These are phyloP conservation scores for Halictus quadricinctus DNA, from an alignment of 2,888 invertebrate genomes.

Conservation along the genomic window DNA sequence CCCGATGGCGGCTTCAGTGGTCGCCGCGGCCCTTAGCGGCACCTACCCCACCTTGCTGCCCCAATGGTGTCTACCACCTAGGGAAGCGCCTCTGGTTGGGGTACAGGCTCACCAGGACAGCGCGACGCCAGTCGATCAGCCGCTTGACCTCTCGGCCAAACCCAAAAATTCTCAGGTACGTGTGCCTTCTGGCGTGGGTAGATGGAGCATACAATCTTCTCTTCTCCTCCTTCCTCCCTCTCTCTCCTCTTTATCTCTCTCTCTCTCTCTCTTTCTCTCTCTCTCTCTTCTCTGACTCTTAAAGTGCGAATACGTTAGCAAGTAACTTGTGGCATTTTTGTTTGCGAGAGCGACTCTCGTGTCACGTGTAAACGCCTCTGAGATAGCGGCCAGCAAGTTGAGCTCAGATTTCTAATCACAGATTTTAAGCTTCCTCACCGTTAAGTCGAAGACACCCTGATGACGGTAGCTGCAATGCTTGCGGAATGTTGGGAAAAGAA, in stretches of 20 bases:
- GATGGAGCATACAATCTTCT: conserved; percentile 14
- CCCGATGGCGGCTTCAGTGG: conserved; percentile 87
- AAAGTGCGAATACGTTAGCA: background rate
- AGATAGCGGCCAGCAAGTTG: background rate
- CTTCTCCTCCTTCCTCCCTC: background rate
- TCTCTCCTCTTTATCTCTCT: background rate
- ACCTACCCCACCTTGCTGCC: conserved; percentile 82
- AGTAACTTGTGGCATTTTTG: background rate
- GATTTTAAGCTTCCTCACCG: no score
- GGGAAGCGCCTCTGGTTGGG: conserved; percentile 83
- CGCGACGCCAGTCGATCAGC: conserved; percentile 86
- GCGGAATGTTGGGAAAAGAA: no score
- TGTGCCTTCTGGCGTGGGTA: conserved; percentile 52
- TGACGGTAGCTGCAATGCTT: no score
- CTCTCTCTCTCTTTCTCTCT: no score
- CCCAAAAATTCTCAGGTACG: conserved; percentile 83
- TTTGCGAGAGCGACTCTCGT: background rate
- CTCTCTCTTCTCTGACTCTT: background rate
- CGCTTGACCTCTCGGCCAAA: conserved; percentile 93
- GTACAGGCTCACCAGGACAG: conserved; percentile 79
- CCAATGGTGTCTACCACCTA: conserved; percentile 80
- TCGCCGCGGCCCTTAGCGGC: conserved; percentile 87
- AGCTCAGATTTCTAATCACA: no score
- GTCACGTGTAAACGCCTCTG: background rate
- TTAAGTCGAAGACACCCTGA: background rate